Conservation (phyloP, 2,888 invertebrate genomes). For the Thereva unica region DNA sequence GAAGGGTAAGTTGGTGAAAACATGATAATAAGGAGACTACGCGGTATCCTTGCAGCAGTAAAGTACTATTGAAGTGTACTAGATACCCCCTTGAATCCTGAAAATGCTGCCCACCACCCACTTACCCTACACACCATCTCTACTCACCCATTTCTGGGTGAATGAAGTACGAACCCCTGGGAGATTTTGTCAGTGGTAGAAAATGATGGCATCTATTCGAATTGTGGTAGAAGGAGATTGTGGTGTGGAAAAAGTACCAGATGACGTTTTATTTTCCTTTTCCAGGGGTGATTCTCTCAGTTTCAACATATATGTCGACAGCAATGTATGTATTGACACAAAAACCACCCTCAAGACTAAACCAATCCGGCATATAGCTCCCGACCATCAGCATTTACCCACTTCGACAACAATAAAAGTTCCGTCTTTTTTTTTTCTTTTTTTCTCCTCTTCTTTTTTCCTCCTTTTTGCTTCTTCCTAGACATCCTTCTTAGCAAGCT, state of each 20-base stretch:
- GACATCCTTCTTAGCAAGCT: constrained; percentile 25
- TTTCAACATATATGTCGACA: constrained; percentile 23
- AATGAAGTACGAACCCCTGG: constrained; percentile 24
- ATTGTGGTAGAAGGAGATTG: not conserved
- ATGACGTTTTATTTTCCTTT: constrained; percentile 31
- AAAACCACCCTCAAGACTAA: constrained; percentile 20
- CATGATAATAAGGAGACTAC: constrained; percentile 34
- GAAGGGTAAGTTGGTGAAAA: constrained; percentile 32
- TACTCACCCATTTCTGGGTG: not conserved
- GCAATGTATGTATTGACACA: constrained; percentile 31
- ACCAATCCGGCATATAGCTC: not conserved
- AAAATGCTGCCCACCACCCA: too few relatives aligned
- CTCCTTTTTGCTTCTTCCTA: not conserved
- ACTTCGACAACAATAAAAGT: constrained; percentile 27
- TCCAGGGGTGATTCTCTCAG: constrained; percentile 10
- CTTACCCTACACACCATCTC: not conserved
- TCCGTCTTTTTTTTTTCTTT: constrained; percentile 20
- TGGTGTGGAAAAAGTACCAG: constrained; percentile 34
- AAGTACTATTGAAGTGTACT: constrained; percentile 19
- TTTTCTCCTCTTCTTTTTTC: constrained; percentile 3
- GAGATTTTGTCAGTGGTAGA: constrained; percentile 11
- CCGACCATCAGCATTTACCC: not conserved
- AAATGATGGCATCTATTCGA: constrained; percentile 24
- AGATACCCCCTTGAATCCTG: constrained; percentile 3
- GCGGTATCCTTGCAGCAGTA: constrained; percentile 25